Evolutionary conservation across 2,113 vertebrate species (phyloP), one percentile per base, ranked within the genome.

Genomic region (Eretmochelys imbricata): DNA sequence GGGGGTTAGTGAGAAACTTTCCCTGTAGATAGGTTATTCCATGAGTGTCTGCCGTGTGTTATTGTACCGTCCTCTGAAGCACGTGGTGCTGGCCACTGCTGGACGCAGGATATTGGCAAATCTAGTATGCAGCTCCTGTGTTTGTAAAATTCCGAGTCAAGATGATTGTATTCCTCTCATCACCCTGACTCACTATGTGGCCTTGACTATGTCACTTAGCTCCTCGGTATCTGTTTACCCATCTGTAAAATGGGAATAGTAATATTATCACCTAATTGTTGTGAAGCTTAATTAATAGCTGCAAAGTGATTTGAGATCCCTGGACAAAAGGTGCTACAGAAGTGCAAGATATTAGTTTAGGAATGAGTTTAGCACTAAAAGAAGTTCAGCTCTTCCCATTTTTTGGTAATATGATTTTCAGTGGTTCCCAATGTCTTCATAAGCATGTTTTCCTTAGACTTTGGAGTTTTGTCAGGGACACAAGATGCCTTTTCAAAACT

Each of bases 401-500:
- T 65, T 59, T 65, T 65, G 62, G 92, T 95, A 97, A n/a, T 20
- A 69, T 35, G 20, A n/a, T 92, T 96, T 95, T 97, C 93, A 92
- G 91, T 96, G 94, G 94, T 96, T 95, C 93, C 94, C 96, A 97
- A 92, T 95, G 95, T 96, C 96, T 95, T 96, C 97, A 97, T 97
- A 96, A 97, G 94, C 93, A 95, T 95, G 92, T 96, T 96, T 96
- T 95, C 94, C 94, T 97, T 97, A 94, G 89, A 88, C 91, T 95
- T 97, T 97, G 95, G 95, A 94, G 80, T 95, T 90, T 83, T 95
- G 89, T 97, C 96, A 96, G 96, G 96, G 96, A 97, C 94, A 94
- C 95, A 95, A 97, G 96, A 97, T 97, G 96, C 95, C 96, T 97
- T 96, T 97, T 97, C 96, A 97, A 93, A 97, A 95, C 96, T 96